phyloP scores from a whole-genome alignment of 2,797 vertebrate genomes.

The Lates japonicus region DNA sequence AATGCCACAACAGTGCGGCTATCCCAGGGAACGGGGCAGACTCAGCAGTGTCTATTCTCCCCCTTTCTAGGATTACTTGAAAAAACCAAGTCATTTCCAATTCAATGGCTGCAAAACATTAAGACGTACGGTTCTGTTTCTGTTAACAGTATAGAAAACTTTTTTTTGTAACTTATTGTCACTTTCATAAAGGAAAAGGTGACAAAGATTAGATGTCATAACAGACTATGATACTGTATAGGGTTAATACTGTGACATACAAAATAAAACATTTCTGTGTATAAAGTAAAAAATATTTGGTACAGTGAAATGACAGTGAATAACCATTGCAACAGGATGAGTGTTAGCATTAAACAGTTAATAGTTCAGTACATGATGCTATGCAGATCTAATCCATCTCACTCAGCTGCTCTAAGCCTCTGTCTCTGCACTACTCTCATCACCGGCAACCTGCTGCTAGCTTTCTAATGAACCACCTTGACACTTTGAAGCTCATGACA shows the following conservation, averaged over 20 bases:
- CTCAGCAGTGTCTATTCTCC: constrained; percentile 99
- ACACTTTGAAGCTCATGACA: constrained; percentile 83
- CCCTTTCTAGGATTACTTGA: constrained; percentile 99
- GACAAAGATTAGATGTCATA: constrained; percentile 90
- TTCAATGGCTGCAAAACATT: constrained; percentile 99
- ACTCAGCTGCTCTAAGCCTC: constrained; percentile 66
- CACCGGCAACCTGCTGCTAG: constrained; percentile 66
- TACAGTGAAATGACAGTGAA: constrained; percentile 86
- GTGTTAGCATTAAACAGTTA: constrained; percentile 84
- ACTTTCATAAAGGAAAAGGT: constrained; percentile 95
- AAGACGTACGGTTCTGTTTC: constrained; percentile 93
- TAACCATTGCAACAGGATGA: constrained; percentile 85
- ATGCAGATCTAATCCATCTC: constrained; percentile 69
- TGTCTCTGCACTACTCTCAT: constrained; percentile 61
- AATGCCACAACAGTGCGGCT: constrained; percentile 99
- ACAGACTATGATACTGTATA: constrained; percentile 86
- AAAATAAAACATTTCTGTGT: constrained; percentile 86
- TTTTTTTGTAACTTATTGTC: constrained; percentile 86
- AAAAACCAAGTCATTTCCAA: constrained; percentile 99
- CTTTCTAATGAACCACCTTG: constrained; percentile 58
- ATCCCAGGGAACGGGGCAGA: constrained; percentile 99
- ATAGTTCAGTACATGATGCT: constrained; percentile 80
- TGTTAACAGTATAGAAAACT: constrained; percentile 91
- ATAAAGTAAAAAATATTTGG: constrained; percentile 77
- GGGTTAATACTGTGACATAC: constrained; percentile 87